Conservation (phyloP, 2,888 invertebrate species). For the Hirtodrosophila alboralis region DNA sequence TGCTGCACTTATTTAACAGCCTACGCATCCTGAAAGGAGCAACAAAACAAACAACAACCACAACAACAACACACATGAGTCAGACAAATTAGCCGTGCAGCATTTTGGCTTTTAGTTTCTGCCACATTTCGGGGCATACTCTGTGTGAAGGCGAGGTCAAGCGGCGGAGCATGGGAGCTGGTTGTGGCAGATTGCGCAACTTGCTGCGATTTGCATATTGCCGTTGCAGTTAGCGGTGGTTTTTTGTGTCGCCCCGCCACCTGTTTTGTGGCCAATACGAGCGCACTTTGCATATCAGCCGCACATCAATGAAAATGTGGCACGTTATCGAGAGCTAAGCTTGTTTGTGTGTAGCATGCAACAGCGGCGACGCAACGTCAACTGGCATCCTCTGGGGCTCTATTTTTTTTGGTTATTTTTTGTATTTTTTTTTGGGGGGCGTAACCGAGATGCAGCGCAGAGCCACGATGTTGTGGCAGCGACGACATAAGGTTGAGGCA, state of each 20-base stretch:
- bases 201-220: conserved; percentile 68
- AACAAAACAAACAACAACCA: conserved; percentile 13
- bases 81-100: conserved; percentile 63
- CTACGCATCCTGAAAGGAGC: conserved; percentile 55
- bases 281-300: conserved; percentile 55
- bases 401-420: too few relatives aligned
- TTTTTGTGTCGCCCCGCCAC: conserved; percentile 51
- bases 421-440: conserved; percentile 49
- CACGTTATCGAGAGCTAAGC: conserved; percentile 42
- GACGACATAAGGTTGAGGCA: conserved; percentile 70
- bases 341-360: background rate
- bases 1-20: conserved; percentile 74
- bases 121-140: conserved; percentile 48
- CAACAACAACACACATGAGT: conserved; percentile 39
- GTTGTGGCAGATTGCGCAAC: conserved; percentile 66
- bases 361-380: too few relatives aligned
- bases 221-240: conserved; percentile 56
- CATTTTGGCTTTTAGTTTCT: conserved; percentile 19
- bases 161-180: conserved; percentile 66
- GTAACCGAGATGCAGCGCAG: conserved; percentile 42
- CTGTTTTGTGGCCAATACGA: conserved; percentile 41
- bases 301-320: conserved; percentile 61
- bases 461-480: conserved; percentile 39
- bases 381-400: conserved; percentile 6
- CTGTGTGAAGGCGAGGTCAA: conserved; percentile 61